Evolutionary conservation across 2,797 vertebrate species (phyloP), one percentile per base, ranked within the genome.

Genomic region (Pogonophryne albipinna): DNA sequence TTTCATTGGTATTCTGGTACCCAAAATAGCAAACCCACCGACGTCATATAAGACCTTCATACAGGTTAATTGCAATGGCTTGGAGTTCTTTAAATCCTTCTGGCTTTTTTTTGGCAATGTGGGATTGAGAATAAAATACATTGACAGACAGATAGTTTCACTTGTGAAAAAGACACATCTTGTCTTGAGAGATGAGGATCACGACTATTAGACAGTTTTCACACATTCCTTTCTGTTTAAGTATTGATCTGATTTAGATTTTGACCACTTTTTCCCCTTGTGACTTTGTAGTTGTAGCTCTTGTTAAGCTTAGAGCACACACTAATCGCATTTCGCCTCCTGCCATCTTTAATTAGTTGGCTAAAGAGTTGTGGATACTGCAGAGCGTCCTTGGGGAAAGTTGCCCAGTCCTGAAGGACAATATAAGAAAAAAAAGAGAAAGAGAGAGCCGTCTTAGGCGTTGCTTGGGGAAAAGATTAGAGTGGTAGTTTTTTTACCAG

Each of bases 311-410:
- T 58, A 70, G 79, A 84, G 68, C 68, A 50, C 63, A 74, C 31
- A 72, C 59, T 84, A 78, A 86, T 89, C 73, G 6, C 81, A 79
- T 88, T 87, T 81, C 53, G 56, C 64, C 66, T 84, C 63, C 78
- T 85, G 79, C 76, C 80, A 83, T 89, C 71, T 89, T 90, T 90
- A 86, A 92, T 91, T 90, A 86, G 85, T 72, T 82, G 83, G 78
- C 85, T 78, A 49, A 86, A 82, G 83, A 85, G 81, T 85, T 89
- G 82, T 61, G 79, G 80, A 86, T 84, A 86, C 87, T 73, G 64
- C 76, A 51, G 65, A 72, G 44, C 1, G 58, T 64, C 90, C 85
- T 92, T 90, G 85, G 85, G 87, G 82, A 85, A 83, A 79, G 69
- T 81, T 86, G 81, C 74, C 82, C 71, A 45, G 73, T 76, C 86